phyloP scores from a whole-genome alignment of 2,888 invertebrate species.

The Ormyrus pomaceus region DNA sequence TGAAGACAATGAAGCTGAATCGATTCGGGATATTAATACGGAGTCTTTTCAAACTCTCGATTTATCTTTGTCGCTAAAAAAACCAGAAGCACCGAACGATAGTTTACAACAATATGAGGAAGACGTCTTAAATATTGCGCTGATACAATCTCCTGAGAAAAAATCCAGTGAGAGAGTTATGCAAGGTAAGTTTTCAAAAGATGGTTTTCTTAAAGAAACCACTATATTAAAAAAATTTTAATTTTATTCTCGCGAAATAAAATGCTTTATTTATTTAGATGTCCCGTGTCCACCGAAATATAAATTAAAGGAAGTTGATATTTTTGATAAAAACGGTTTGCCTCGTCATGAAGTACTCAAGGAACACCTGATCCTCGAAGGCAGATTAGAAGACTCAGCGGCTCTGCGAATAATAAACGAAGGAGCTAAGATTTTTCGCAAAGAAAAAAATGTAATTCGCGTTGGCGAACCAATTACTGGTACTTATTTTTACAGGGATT shows the following conservation, averaged over 20 bases:
- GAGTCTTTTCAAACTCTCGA: not conserved
- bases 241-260: not conserved
- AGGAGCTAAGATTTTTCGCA: slow-evolving; percentile 26
- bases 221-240: not conserved
- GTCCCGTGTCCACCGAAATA: slow-evolving; percentile 34
- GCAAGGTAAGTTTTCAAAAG: slow-evolving; percentile 4
- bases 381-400: slow-evolving; percentile 33
- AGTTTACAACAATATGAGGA: not conserved
- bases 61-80: slow-evolving; percentile 1
- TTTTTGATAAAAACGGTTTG: slow-evolving; percentile 18
- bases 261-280: slow-evolving; percentile 5
- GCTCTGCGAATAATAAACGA: slow-evolving; percentile 23
- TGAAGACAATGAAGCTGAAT: not conserved
- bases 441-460: slow-evolving; percentile 32
- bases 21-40: not conserved
- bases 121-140: not conserved
- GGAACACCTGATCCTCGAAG: slow-evolving; percentile 35
- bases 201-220: not conserved
- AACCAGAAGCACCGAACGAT: not conserved
- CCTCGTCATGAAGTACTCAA: slow-evolving; percentile 29
- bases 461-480: slow-evolving; percentile 34
- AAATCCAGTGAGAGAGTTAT: not conserved
- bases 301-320: slow-evolving; percentile 18
- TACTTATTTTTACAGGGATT: not conserved
- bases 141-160: not conserved